Evolutionary conservation across 1,140 invertebrate genomes (phyloP), one percentile per base, ranked within the genome.

Genomic region (Sarcophaga bullata): DNA sequence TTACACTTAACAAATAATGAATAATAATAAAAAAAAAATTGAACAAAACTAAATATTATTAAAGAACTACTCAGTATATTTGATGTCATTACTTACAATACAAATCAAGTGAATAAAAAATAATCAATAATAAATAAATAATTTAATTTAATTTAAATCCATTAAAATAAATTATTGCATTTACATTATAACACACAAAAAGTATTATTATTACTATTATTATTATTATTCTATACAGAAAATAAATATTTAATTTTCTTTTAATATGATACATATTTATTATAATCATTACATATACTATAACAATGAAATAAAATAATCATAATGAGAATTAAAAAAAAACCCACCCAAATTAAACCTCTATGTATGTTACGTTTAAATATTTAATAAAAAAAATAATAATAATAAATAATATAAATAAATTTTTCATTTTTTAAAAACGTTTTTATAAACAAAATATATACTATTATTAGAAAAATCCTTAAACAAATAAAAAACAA

Each of bases 311-410:
- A 37, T 37, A 37, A 37, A 2, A 37, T 37, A 37, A 37, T 37
- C 4, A 37, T 37, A 37, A 37, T 4, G 4, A 37, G 4, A 37
- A 37, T 4, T 2, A 37, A 37, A 37, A 37, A 37, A 37, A 37
- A 37, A 37, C 1, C 1, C 19, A 82, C 13, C n/a, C n/a, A 49
- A 72, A 50, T 73, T 75, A 82, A 82, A 82, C 37, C 13, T 72
- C 19, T 50, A 82, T 75, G 25, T 82, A 82, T 73, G 62, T 82
- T 73, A 82, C 46, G 72, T 82, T 50, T 72, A 82, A 13, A 75
- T 82, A 9, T 58, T n/a, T 68, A 68, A 19, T 68, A 25, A n/a
- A 68, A 3, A 13, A 58, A 58, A 54, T 4, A 81, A 81, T 52
- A 81, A 47, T 50, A 13, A 80, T 54, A n/a, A n/a, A n/a, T n/a